These are phyloP conservation scores for Torymus texanus DNA, from an alignment of 2,888 invertebrate species.

Conservation along the genomic window DNA sequence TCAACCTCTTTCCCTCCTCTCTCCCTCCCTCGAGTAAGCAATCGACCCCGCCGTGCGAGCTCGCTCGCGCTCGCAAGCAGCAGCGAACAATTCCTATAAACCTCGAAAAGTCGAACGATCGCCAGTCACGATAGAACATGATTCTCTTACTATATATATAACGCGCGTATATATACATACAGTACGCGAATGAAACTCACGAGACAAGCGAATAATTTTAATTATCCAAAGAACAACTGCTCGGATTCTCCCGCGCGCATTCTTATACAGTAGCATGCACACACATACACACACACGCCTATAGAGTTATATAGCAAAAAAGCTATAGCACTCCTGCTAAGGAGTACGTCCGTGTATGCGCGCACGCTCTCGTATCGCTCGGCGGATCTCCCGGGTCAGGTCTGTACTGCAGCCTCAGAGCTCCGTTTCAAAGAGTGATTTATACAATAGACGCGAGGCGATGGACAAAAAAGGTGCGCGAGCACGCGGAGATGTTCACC, in stretches of 20 bases:
- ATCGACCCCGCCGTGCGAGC: no score
- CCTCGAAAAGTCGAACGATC: no score
- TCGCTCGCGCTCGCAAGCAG: no score
- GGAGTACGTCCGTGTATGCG: not conserved
- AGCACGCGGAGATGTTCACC: conserved; percentile 26
- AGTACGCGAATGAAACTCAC: no score
- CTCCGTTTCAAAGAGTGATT: conserved; percentile 33
- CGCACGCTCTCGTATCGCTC: not conserved
- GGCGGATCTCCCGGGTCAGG: not conserved
- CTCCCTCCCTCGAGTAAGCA: no score
- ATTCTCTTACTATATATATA: no score
- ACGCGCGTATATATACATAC: no score
- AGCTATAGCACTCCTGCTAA: not conserved
- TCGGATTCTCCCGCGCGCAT: conserved; percentile 11
- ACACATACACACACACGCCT: no score
- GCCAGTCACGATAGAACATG: no score
- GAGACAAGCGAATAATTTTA: conserved; percentile 22
- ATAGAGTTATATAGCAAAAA: not conserved
- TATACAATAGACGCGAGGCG: conserved; percentile 24
- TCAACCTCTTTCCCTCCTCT: no score
- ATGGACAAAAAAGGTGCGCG: conserved; percentile 23
- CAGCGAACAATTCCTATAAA: no score
- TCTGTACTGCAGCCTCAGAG: not conserved
- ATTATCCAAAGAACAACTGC: conserved; percentile 2
- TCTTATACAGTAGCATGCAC: no score